These are phyloP conservation scores for Xanthorhoe designata DNA, from an alignment of 2,888 invertebrate species.

Conservation along the genomic window DNA sequence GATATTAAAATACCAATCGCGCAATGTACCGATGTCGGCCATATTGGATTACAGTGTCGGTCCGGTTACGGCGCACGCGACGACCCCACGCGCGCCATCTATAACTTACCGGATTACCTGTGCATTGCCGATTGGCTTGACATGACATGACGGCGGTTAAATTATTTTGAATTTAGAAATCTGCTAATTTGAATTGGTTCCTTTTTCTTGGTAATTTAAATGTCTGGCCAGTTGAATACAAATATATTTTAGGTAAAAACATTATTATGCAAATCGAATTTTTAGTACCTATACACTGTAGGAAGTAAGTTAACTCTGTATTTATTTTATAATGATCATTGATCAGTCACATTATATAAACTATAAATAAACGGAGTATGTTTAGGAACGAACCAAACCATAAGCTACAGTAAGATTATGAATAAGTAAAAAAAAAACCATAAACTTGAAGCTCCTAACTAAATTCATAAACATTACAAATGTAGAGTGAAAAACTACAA, in stretches of 20 bases:
- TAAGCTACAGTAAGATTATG: background rate
- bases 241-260: too few relatives aligned
- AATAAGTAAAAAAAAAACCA: background rate
- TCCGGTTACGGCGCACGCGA: constrained; percentile 83
- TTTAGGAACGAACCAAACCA: too few relatives aligned
- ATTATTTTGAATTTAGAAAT: constrained; percentile 16
- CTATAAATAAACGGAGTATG: too few relatives aligned
- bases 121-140: constrained; percentile 51
- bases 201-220: background rate
- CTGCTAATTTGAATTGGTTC: constrained; percentile 1
- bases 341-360: too few relatives aligned
- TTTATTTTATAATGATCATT: background rate
- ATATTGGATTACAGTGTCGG: constrained; percentile 84
- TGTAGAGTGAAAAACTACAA: constrained; percentile 1
- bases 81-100: constrained; percentile 84
- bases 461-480: constrained; percentile 2
- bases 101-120: constrained; percentile 59
- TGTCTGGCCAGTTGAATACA: background rate
- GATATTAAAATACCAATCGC: constrained; percentile 83
- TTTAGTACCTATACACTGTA: too few relatives aligned
- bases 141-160: constrained; percentile 40
- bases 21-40: constrained; percentile 79
- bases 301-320: too few relatives aligned
- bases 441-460: background rate
- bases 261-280: too few relatives aligned